A percentile compares a stretch with the other conserved stretches of the same genome.
Evolutionary conservation across 2,797 vertebrate species (phyloP).

Genomic region (Acrocephalus scirpaceus): DNA sequence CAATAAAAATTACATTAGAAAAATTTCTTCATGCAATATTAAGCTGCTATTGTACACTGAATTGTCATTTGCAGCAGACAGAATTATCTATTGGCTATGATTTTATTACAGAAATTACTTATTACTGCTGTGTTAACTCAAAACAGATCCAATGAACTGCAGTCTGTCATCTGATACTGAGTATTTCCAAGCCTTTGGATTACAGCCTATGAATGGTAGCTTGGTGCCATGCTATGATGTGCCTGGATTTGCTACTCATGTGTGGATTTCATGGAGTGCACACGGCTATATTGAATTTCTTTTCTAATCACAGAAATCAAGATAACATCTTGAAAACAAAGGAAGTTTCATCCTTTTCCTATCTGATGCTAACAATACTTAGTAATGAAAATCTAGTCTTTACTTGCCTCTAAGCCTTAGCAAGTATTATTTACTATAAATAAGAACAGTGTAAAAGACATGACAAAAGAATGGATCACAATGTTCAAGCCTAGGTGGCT

Average conservation of each 20-base stretch:
- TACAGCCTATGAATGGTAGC: background rate
- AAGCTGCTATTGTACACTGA: background rate
- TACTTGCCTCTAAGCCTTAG: background rate
- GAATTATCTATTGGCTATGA: background rate
- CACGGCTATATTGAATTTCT: background rate
- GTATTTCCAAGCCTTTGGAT: background rate
- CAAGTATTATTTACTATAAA: background rate
- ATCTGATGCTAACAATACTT: background rate
- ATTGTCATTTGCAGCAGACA: background rate
- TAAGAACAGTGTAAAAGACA: background rate
- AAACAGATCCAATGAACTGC: background rate
- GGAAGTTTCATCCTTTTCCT: background rate
- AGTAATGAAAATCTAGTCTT: background rate
- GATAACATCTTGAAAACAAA: background rate
- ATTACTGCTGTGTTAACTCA: background rate
- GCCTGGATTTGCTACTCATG: background rate
- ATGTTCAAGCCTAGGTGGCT: background rate
- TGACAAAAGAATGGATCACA: background rate
- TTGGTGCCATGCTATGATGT: background rate
- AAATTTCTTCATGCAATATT: constrained; percentile 18
- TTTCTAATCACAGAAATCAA: background rate
- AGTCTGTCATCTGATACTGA: background rate
- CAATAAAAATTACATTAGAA: constrained; percentile 15
- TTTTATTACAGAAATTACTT: constrained; percentile 9
- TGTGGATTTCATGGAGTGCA: background rate